Conservation (phyloP, 2,113 vertebrate species). For the Pterocles burchelli region DNA sequence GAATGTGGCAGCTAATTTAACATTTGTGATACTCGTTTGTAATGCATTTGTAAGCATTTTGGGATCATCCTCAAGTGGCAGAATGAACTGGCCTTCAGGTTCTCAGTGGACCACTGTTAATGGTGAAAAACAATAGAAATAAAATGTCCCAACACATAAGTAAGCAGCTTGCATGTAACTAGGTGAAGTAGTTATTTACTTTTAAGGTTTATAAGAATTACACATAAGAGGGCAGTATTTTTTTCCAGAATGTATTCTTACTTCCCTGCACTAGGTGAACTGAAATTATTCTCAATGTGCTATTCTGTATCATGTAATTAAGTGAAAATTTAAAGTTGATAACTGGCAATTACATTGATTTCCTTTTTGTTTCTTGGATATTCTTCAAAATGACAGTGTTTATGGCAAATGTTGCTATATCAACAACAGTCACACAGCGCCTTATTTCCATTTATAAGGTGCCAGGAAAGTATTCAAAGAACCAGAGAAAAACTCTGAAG, state of each 20-base stretch:
- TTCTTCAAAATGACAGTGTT: constrained; percentile 53
- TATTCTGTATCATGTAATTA: constrained; percentile 24
- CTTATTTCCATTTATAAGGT: not conserved
- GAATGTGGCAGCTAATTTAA: not conserved
- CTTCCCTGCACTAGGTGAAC: not conserved
- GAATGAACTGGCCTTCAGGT: not conserved
- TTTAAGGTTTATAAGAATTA: not conserved
- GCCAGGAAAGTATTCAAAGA: not conserved
- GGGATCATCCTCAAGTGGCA: not conserved
- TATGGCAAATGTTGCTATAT: constrained; percentile 36
- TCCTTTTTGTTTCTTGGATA: constrained; percentile 55
- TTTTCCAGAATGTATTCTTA: not conserved
- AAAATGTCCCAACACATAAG: not conserved
- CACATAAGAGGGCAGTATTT: not conserved
- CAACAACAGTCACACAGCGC: not conserved
- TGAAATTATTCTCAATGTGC: constrained; percentile 49
- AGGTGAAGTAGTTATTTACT: not conserved
- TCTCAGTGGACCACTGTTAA: not conserved
- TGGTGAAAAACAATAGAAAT: not conserved
- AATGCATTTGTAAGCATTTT: not conserved
- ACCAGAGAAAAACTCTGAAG: not conserved
- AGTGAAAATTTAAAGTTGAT: constrained; percentile 63
- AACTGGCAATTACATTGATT: constrained; percentile 68
- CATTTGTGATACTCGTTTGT: not conserved
- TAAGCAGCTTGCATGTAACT: not conserved